Conservation (phyloP, 2,888 invertebrate genomes). For the Tinea pellionella region DNA sequence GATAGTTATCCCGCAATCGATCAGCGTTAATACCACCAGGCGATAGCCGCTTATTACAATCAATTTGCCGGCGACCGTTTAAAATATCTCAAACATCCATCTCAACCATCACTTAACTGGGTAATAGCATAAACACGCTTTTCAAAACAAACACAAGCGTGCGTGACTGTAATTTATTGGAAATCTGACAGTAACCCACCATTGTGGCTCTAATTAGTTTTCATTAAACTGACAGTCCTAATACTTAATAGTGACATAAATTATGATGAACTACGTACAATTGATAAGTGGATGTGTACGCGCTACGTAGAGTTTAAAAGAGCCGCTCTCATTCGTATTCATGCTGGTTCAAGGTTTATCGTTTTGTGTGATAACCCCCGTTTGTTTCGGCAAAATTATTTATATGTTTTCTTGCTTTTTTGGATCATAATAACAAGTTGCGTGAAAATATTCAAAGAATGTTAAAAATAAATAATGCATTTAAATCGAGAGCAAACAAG, state of each 20-base stretch:
- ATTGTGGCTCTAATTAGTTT: neutral
- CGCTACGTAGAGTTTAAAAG: neutral
- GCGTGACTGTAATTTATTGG: slow-evolving; percentile 5
- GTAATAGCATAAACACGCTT: slow-evolving; percentile 18
- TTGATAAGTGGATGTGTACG: neutral
- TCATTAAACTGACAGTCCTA: neutral
- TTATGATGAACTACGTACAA: neutral
- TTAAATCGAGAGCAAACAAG: neutral
- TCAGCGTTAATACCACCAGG: slow-evolving; percentile 17
- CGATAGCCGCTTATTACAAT: slow-evolving; percentile 35
- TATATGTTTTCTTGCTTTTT: neutral
- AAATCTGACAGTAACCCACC: neutral
- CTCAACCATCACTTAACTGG: slow-evolving; percentile 19
- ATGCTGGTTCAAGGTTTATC: neutral
- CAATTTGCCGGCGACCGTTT: slow-evolving; percentile 34
- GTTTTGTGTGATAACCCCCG: neutral
- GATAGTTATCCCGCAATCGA: neutral
- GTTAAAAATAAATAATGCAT: neutral
- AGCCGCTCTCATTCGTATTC: neutral
- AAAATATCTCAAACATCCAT: slow-evolving; percentile 33
- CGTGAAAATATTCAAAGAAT: slow-evolving; percentile 4
- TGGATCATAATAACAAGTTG: neutral
- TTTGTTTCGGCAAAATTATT: neutral
- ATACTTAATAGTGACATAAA: neutral
- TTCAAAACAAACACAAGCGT: slow-evolving; percentile 16